Evolutionary conservation across 2,113 vertebrate species (phyloP).

Genomic region (Pholis gunnellus): DNA sequence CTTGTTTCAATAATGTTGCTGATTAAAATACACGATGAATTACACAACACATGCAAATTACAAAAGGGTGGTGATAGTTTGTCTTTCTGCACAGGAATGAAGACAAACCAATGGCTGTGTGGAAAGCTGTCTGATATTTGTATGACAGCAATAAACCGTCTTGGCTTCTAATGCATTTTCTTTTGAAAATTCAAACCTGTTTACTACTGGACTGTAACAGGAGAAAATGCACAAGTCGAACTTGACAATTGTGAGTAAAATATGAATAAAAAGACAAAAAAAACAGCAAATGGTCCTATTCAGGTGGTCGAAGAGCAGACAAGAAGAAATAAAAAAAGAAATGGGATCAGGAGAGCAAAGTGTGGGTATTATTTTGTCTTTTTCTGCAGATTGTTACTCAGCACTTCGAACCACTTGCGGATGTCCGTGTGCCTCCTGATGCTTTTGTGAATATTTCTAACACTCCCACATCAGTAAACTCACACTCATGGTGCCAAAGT

Average conservation of each 20-base stretch:
- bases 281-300: background rate
- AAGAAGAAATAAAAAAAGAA: background rate
- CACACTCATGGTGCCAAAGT: background rate
- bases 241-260: background rate
- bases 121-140: background rate
- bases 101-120: too few relatives aligned
- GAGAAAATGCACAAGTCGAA: background rate
- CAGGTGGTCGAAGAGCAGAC: background rate
- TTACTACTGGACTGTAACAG: background rate
- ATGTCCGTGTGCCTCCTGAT: background rate
- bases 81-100: background rate
- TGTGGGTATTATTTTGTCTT: background rate
- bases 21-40: slow-evolving; percentile 1
- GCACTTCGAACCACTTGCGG: background rate
- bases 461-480: background rate
- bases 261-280: background rate
- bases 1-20: background rate
- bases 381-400: background rate
- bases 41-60: background rate
- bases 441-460: background rate
- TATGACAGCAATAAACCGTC: background rate
- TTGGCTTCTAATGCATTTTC: background rate
- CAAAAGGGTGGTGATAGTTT: background rate
- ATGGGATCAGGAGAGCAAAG: background rate
- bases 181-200: background rate